A percentile compares a stretch with the other conserved stretches of the same genome.
phyloP scores from a whole-genome alignment of 1,140 invertebrate genomes.

The Babylonia areolata region DNA sequence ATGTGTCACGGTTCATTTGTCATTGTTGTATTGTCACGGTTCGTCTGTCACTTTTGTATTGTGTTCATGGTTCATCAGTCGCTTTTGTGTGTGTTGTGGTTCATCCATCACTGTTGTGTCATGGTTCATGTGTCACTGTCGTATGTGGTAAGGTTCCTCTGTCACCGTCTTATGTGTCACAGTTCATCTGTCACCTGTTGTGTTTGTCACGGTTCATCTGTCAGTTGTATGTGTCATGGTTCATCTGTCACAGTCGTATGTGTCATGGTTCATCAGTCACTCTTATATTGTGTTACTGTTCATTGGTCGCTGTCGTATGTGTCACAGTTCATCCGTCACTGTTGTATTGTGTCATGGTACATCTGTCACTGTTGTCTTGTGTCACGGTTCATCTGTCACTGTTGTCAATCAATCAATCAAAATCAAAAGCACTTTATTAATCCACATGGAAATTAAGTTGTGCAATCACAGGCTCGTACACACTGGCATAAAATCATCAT shows the following conservation, averaged over 20 bases:
- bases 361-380: not conserved
- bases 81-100: too few species aligned
- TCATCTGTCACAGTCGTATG: conserved; percentile 76
- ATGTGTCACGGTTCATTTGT: too few species aligned
- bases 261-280: too few species aligned
- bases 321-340: too few species aligned
- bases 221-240: conserved; percentile 60
- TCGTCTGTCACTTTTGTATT: not conserved
- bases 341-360: not conserved
- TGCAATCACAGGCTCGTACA: not conserved
- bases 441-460: too few species aligned
- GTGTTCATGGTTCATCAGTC: not conserved
- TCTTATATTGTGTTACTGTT: not conserved
- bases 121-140: too few species aligned
- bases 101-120: too few species aligned
- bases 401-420: too few species aligned
- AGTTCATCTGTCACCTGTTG: too few species aligned
- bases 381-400: not conserved
- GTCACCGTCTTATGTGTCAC: not conserved
- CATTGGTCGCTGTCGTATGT: conserved; percentile 71
- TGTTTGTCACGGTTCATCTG: too few species aligned
- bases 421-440: too few species aligned
- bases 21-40: not conserved
- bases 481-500: too few species aligned
- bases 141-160: not conserved